Conservation (phyloP, 1,140 invertebrate genomes). For the Notospermus geniculatus region DNA sequence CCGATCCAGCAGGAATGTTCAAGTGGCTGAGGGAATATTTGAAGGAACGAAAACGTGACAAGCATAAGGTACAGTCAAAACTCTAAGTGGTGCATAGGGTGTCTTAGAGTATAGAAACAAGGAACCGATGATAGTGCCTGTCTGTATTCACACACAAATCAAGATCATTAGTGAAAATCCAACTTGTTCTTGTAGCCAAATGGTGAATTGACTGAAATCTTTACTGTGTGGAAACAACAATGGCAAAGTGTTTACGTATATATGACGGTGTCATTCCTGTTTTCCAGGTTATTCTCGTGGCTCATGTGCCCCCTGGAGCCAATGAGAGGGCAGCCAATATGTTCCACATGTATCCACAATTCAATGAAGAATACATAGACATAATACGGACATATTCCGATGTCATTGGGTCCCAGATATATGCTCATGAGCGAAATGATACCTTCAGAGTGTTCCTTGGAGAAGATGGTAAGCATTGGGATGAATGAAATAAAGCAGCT, state of each 20-base stretch:
- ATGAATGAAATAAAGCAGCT: too few relatives aligned
- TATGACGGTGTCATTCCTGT: too few relatives aligned
- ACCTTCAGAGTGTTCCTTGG: slow-evolving; percentile 34
- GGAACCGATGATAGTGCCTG: too few relatives aligned
- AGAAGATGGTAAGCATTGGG: too few relatives aligned
- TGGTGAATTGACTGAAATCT: too few relatives aligned
- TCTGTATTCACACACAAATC: too few relatives aligned
- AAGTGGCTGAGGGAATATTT: slow-evolving; percentile 73
- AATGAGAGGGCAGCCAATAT: slow-evolving; percentile 69
- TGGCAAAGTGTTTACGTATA: too few relatives aligned
- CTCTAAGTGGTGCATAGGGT: too few relatives aligned
- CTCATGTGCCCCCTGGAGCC: slow-evolving; percentile 83
- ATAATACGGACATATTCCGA: slow-evolving; percentile 61
- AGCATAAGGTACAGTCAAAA: slow-evolving; percentile 80
- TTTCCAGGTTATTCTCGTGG: slow-evolving; percentile 81
- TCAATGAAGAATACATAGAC: slow-evolving; percentile 63
- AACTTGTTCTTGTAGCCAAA: too few relatives aligned
- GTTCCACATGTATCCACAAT: slow-evolving; percentile 55
- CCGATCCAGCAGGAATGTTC: slow-evolving; percentile 68
- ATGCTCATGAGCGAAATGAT: slow-evolving; percentile 46
- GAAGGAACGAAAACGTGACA: slow-evolving; percentile 65
- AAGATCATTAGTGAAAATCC: too few relatives aligned
- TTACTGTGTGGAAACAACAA: too few relatives aligned
- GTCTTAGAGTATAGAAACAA: too few relatives aligned
- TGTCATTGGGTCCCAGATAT: slow-evolving; percentile 38